Base-by-base conservation (phyloP, 2,888 invertebrate genomes). In the Ditylenchus weischeri region DNA sequence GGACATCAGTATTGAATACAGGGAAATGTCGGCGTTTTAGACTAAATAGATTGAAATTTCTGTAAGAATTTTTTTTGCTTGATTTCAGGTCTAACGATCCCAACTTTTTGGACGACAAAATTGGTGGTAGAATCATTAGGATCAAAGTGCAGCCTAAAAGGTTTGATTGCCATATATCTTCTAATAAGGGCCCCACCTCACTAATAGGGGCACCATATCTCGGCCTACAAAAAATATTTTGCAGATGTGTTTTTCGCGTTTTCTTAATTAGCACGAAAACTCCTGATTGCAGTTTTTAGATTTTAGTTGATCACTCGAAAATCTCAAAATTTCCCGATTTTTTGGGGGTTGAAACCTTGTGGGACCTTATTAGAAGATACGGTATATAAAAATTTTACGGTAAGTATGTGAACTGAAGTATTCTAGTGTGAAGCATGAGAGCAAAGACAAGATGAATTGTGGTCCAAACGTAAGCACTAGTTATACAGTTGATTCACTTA, bases 1-100 rank as follows among this genome's bases (percentile, higher is more conserved):
- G 54, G 93, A 96, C 85, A 86, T 98, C 72, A 88, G 88, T 70
- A 90, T 98, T 62, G 80, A 75, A 57, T 98, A 94, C 86, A 94
- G 96, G 85, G 92, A 91, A 79, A 92, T 92, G 2, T 60, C 2
- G 15, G 43, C 36, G 35, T 13, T 19, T 43, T 19, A 13, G 18
- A 21, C n/a, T 61, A 64, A 7, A 43, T 64, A 21, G 87, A 11
- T 29, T 64, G 11, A 5, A n/a, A 8, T 19, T 18, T 10, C 18
- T 6, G n/a, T n/a, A n/a, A n/a, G n/a, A n/a, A n/a, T n/a, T n/a
- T n/a, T n/a, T n/a, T n/a, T n/a, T n/a, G 86, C 43, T 43, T 43
- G 11, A 8, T 43, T 43, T 43, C 15, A 43, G 43, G 43, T 43
- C 21, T 38, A 86, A 88, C 10, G 93, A 93, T 81, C 92, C 93